Conservation (phyloP, 2,113 vertebrate species). For the Epinephelus fuscoguttatus region DNA sequence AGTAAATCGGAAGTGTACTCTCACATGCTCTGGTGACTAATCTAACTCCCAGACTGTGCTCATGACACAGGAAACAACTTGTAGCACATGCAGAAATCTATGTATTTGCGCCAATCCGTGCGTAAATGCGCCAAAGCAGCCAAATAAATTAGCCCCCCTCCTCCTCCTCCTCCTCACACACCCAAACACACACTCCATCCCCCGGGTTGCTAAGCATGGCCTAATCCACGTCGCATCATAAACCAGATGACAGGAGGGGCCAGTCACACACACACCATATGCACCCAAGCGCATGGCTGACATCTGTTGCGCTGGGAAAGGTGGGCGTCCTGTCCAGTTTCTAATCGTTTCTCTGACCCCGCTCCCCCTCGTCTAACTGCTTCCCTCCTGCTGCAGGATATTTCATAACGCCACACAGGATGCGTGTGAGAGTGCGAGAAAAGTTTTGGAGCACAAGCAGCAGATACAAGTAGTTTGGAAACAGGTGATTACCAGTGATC, state of each 20-base stretch:
- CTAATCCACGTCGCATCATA: slow-evolving; percentile 74
- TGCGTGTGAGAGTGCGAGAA: not conserved
- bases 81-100: not conserved
- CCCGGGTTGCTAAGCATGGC: slow-evolving; percentile 36
- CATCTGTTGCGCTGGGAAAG: slow-evolving; percentile 81
- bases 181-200: slow-evolving; percentile 5
- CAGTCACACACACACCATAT: slow-evolving; percentile 34
- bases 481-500: slow-evolving; percentile 45
- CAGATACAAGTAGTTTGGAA: not conserved
- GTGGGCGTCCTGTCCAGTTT: slow-evolving; percentile 61
- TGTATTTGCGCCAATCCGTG: not conserved
- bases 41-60: not conserved
- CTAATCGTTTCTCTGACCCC: slow-evolving; percentile 31
- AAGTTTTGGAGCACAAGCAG: slow-evolving; percentile 34
- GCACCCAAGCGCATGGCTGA: slow-evolving; percentile 75
- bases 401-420: slow-evolving; percentile 45
- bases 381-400: slow-evolving; percentile 41
- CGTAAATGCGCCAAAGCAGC: slow-evolving; percentile 15
- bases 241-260: slow-evolving; percentile 63
- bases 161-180: not conserved
- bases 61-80: not conserved
- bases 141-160: slow-evolving; percentile 7
- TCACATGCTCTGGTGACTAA: not conserved
- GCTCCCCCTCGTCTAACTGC: not conserved
- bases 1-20: not conserved